Evolutionary conservation across 2,113 vertebrate species (phyloP), one percentile per base, ranked within the genome.

Genomic region (Pangasianodon gigas): DNA sequence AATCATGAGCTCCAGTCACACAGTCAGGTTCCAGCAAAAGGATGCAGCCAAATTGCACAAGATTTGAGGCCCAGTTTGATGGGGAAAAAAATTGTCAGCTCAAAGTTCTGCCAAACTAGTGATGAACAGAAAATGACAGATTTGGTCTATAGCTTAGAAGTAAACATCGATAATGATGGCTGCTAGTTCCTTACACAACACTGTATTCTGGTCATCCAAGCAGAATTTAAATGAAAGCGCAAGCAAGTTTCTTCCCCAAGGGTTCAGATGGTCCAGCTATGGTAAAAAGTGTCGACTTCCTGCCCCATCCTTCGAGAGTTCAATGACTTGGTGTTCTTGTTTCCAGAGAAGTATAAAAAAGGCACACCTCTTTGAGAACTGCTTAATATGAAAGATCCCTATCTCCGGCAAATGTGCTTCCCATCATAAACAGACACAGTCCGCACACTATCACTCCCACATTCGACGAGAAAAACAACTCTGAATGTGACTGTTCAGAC

Each of bases 331-430:
- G 77, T 75, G 85, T 91, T 88, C 48, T 84, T 62, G 71, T 69
- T 91, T 19, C 74, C 29, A 87, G 90, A 67, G 74, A 54, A 74
- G 60, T 48, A 26, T 60, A 74, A 65, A 51, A 87, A 74, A 83
- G 67, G 60, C 85, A 88, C 89, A 91, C 90, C 86, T 93, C 86
- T 91, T 75, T 58, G 89, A 90, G 92, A 91, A 94, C 91, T 86
- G 87, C 93, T 89, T 85, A 86, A 75, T 82, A 69, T 6, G 87
- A 89, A 90, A 91, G 94, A 96, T 96, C 69, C 85, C 67, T 89
- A 96, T 96, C 94, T 92, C 48, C 56, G 0, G 81, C 37, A 1
- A 8, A 92, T 94, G 93, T 93, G 67, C 95, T 93, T 94, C 94
- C 93, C 92, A 91, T 93, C 91, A 92, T 54, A 92, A 92, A 89